Evolutionary conservation across 2,113 vertebrate species (phyloP).

Genomic region (Neodon shergylaensis): DNA sequence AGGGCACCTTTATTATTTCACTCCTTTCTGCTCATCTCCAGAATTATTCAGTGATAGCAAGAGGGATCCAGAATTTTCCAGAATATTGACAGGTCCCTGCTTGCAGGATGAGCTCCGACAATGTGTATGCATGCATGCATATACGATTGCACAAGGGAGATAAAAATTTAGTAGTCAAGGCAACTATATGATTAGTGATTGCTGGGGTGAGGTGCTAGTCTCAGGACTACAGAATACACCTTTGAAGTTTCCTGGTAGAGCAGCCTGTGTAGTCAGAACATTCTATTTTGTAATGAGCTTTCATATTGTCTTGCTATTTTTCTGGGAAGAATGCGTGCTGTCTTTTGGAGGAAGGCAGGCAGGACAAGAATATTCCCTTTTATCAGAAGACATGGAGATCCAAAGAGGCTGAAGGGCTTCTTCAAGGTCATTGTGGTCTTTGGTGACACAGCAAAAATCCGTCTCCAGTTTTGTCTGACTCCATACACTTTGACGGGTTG

Average conservation of each 20-base stretch:
- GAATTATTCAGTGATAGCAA: conserved; percentile 19
- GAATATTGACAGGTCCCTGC: conserved; percentile 16
- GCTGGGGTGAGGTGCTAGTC: neutral
- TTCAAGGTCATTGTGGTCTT: conserved; percentile 45
- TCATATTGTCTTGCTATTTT: conserved; percentile 4
- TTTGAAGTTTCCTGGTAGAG: neutral
- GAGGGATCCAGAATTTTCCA: conserved; percentile 35
- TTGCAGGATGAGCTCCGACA: conserved; percentile 26
- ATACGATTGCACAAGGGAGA: neutral
- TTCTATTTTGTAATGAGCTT: conserved; percentile 16
- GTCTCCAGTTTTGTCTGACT: neutral
- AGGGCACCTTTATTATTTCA: conserved; percentile 38
- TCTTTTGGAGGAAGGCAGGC: conserved; percentile 8
- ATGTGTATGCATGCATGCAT: neutral
- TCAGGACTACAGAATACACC: neutral
- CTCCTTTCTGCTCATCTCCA: neutral
- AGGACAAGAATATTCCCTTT: neutral
- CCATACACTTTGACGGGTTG: neutral
- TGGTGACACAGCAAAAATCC: neutral
- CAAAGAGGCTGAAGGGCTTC: conserved; percentile 12
- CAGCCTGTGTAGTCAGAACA: neutral
- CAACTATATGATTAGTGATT: neutral
- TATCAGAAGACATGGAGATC: conserved; percentile 28
- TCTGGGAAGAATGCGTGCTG: neutral
- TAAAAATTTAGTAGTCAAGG: neutral